These are phyloP conservation scores for Uropetala carovei DNA, from an alignment of 2,888 invertebrate genomes.

Conservation along the genomic window DNA sequence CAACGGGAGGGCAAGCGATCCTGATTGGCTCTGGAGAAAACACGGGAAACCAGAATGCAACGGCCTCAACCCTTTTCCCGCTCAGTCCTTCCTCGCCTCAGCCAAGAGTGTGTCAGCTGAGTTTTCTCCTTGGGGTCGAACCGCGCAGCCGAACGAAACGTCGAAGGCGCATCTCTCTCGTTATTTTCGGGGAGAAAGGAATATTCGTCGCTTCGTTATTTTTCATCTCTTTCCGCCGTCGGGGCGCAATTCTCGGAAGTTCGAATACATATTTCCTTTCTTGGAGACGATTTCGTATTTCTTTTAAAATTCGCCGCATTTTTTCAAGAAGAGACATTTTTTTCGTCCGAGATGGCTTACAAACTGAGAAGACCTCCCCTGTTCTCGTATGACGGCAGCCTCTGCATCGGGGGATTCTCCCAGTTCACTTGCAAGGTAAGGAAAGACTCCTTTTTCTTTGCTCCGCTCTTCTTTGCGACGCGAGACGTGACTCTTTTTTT, in stretches of 20 bases:
- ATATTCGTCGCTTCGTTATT: no score
- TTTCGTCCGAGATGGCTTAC: slow-evolving; percentile 73
- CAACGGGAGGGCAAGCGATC: background rate
- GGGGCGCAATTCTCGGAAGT: no score
- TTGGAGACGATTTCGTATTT: no score
- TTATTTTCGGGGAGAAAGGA: no score
- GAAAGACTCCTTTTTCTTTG: no score
- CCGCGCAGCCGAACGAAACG: slow-evolving; percentile 5
- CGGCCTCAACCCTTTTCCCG: background rate
- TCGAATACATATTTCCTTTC: no score
- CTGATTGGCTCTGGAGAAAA: slow-evolving; percentile 1
- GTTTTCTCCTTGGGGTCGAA: background rate
- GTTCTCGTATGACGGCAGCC: slow-evolving; percentile 72
- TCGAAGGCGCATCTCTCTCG: background rate
- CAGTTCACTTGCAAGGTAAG: slow-evolving; percentile 69
- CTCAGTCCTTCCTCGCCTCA: background rate
- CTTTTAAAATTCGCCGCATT: no score
- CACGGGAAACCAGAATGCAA: background rate
- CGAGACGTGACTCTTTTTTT: no score
- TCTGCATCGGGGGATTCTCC: slow-evolving; percentile 70
- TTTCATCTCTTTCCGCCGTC: no score
- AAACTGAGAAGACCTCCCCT: slow-evolving; percentile 75
- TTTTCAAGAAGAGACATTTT: background rate
- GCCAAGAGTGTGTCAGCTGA: background rate
- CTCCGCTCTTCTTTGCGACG: no score